Evolutionary conservation across 1,140 invertebrate species (phyloP).

Genomic region (Apis laboriosa): DNA sequence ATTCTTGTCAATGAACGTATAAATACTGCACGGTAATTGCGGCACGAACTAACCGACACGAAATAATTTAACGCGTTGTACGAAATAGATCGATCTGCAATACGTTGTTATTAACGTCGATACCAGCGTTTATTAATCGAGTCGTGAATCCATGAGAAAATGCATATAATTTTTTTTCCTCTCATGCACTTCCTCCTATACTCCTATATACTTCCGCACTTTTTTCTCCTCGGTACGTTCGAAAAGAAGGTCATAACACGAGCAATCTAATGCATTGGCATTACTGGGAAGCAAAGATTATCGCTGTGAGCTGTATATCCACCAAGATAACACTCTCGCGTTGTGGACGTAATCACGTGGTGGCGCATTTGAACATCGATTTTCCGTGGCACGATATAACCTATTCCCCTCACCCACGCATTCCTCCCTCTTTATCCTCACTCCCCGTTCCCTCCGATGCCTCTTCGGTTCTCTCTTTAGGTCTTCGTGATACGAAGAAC

Average conservation of each 20-base stretch:
- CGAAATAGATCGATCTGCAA: background rate
- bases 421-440: constrained; percentile 16
- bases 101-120: background rate
- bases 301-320: constrained; percentile 47
- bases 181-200: too few species aligned
- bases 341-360: constrained; percentile 75
- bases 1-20: background rate
- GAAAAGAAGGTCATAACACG: background rate
- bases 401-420: constrained; percentile 61
- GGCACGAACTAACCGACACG: background rate
- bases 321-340: constrained; percentile 63
- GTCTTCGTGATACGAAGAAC: constrained; percentile 61
- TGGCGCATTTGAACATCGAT: constrained; percentile 75
- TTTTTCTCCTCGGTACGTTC: background rate
- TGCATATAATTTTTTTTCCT: background rate
- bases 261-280: background rate
- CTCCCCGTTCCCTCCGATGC: background rate
- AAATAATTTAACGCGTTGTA: background rate
- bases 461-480: constrained; percentile 38
- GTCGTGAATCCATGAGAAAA: background rate
- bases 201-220: background rate
- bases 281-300: constrained; percentile 41
- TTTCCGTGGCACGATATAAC: constrained; percentile 70
- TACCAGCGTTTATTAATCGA: background rate
- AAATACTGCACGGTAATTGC: background rate